Evolutionary conservation across 2,113 vertebrate species (phyloP).

Genomic region (Craseonycteris thonglongyai): DNA sequence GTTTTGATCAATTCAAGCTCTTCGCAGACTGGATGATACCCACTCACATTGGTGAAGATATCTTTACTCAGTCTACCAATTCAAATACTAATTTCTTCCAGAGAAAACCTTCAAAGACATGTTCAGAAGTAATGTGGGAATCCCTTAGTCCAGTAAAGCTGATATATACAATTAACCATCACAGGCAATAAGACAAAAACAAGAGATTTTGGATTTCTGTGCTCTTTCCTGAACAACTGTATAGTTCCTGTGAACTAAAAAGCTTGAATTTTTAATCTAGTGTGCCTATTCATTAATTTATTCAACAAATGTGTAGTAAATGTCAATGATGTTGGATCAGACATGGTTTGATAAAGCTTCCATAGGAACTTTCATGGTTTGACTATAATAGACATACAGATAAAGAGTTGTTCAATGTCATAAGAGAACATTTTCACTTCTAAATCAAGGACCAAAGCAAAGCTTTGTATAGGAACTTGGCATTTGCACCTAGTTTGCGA

Average conservation of each 20-base stretch:
- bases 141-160: not conserved
- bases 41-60: not conserved
- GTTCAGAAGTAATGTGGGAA: not conserved
- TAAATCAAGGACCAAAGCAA: not conserved
- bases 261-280: not conserved
- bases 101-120: not conserved
- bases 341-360: no score
- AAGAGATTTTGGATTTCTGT: not conserved
- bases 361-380: not conserved
- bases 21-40: not conserved
- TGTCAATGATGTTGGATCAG: not conserved
- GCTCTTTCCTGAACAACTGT: not conserved
- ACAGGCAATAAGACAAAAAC: not conserved
- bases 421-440: not conserved
- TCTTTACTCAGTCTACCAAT: not conserved
- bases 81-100: not conserved
- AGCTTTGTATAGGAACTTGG: not conserved
- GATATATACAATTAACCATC: not conserved
- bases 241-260: not conserved
- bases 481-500: not conserved
- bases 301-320: not conserved
- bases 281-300: not conserved
- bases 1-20: not conserved
- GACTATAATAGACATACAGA: not conserved
- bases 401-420: not conserved